phyloP scores from a whole-genome alignment of 2,888 invertebrate species.

The Halocaridina rubra region DNA sequence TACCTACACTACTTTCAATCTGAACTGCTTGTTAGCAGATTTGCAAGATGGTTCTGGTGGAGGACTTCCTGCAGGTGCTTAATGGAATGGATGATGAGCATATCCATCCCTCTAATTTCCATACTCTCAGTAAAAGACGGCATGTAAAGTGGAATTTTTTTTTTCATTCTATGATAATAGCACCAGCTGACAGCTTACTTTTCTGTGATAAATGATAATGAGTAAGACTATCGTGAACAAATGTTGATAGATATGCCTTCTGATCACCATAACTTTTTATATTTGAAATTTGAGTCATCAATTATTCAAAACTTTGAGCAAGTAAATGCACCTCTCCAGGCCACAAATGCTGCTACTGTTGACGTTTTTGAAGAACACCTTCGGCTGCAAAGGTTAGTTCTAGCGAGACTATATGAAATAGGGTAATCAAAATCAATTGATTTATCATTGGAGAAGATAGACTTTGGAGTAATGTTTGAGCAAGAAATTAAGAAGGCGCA shows the following conservation, averaged over 20 bases:
- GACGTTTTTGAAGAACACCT: too few relatives aligned
- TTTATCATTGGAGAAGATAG: neutral
- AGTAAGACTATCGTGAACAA: neutral
- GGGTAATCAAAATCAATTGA: neutral
- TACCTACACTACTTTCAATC: constrained; percentile 47
- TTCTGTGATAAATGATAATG: neutral
- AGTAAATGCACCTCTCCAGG: neutral
- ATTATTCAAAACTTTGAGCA: neutral
- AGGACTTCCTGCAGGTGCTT: neutral
- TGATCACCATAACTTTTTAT: neutral
- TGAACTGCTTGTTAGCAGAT: constrained; percentile 36
- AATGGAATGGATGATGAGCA: neutral
- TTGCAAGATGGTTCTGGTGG: constrained; percentile 37
- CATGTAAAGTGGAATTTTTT: too few relatives aligned
- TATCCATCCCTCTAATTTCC: neutral
- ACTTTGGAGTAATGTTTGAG: constrained; percentile 9
- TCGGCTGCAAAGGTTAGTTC: too few relatives aligned
- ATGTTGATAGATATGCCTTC: neutral
- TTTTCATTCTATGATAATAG: neutral
- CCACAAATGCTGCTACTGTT: neutral
- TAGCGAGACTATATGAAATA: neutral
- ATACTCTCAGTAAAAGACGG: neutral
- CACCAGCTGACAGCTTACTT: neutral
- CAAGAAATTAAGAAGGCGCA: neutral
- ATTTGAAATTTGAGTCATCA: neutral